Conservation (phyloP, 1,140 invertebrate species). For the Daktulosphaira vitifoliae region DNA sequence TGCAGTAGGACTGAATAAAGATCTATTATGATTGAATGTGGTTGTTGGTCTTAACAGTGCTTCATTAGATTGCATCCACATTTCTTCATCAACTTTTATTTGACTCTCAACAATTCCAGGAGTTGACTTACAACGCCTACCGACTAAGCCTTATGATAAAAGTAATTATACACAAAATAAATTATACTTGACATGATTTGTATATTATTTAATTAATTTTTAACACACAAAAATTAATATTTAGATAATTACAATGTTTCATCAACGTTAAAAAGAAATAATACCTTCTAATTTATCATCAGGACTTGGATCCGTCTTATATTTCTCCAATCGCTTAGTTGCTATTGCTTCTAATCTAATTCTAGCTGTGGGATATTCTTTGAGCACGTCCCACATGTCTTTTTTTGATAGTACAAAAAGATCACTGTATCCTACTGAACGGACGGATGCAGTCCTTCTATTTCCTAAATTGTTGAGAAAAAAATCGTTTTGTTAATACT, state of each 20-base stretch:
- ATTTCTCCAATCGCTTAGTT: slow-evolving; percentile 90
- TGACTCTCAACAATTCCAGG: slow-evolving; percentile 87
- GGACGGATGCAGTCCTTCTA: slow-evolving; percentile 87
- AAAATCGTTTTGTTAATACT: no score
- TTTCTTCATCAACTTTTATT: slow-evolving; percentile 80
- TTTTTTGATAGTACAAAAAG: slow-evolving; percentile 97
- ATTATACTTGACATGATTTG: neutral
- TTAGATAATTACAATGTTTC: no score
- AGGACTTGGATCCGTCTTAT: slow-evolving; percentile 70
- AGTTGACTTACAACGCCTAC: slow-evolving; percentile 84
- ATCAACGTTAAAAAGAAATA: no score
- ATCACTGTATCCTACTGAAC: slow-evolving; percentile 96
- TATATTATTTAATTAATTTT: neutral
- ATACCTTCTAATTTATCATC: slow-evolving; percentile 29
- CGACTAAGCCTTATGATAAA: slow-evolving; percentile 20
- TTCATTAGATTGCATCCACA: slow-evolving; percentile 60
- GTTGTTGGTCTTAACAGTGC: slow-evolving; percentile 39
- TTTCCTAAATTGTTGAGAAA: slow-evolving; percentile 63
- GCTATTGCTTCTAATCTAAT: slow-evolving; percentile 95
- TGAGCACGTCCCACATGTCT: slow-evolving; percentile 99
- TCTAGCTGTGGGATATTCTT: slow-evolving; percentile 94
- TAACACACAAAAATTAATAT: no score
- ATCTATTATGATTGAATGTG: slow-evolving; percentile 44
- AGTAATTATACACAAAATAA: no score
- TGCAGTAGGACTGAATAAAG: slow-evolving; percentile 45